These are phyloP conservation scores for Darwinula stevensoni DNA, from an alignment of 2,888 invertebrate genomes.

Conservation along the genomic window DNA sequence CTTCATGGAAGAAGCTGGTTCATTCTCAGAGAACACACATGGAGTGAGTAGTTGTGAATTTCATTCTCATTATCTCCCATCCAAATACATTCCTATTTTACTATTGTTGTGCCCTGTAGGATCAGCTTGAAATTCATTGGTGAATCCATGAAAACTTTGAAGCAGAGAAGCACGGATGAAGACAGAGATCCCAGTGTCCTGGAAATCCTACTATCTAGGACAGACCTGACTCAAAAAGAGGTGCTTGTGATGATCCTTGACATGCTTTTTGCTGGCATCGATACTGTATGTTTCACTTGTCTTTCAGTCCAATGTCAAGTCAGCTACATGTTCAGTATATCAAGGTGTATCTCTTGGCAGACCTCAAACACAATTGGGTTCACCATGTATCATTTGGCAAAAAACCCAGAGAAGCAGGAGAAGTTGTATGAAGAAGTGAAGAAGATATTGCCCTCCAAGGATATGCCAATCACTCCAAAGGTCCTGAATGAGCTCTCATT, in stretches of 20 bases:
- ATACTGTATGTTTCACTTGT: constrained; percentile 38
- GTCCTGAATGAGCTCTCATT: not conserved
- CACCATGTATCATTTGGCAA: constrained; percentile 37
- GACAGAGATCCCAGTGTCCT: constrained; percentile 36
- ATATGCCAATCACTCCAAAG: constrained; percentile 15
- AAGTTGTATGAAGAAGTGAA: constrained; percentile 31
- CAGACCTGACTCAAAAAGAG: constrained; percentile 45
- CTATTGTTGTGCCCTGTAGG: not conserved
- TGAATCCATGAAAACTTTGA: constrained; percentile 9
- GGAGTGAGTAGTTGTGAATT: too few relatives aligned
- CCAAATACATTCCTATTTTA: too few relatives aligned
- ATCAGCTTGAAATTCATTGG: constrained; percentile 5
- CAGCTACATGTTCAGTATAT: too few relatives aligned
- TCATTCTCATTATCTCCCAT: not conserved
- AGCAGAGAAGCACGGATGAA: constrained; percentile 14
- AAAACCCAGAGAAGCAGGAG: constrained; percentile 30
- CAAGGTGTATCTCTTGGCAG: constrained; percentile 22
- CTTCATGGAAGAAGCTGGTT: constrained; percentile 16
- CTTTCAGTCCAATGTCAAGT: too few relatives aligned
- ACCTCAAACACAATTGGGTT: constrained; percentile 51
- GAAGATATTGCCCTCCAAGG: constrained; percentile 17
- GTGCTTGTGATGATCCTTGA: constrained; percentile 55
- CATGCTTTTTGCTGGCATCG: constrained; percentile 57
- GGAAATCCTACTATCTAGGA: constrained; percentile 38
- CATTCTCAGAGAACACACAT: constrained; percentile 17